A percentile compares a stretch with the other conserved stretches of the same genome.
Conservation (phyloP, 2,888 invertebrate genomes). For the Dascillus cervinus region DNA sequence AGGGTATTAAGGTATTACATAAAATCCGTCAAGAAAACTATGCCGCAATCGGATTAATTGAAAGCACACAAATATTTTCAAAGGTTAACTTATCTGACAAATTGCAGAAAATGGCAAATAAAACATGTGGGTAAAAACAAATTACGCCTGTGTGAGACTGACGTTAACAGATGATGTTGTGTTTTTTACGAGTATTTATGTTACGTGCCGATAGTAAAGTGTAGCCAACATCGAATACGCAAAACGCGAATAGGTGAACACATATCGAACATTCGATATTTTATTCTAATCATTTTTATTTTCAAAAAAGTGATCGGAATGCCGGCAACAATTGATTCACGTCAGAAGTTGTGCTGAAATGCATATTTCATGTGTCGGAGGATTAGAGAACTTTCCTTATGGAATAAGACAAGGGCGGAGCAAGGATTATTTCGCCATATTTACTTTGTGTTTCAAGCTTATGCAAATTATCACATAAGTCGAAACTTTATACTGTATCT, state of each 20-base stretch:
- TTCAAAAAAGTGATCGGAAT: no score
- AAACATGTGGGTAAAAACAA: constrained; percentile 18
- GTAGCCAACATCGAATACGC: no score
- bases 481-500: constrained; percentile 24
- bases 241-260: no score
- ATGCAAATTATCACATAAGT: constrained; percentile 33
- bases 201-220: constrained; percentile 4
- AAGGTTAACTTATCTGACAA: constrained; percentile 15
- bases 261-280: no score
- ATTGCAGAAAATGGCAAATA: constrained; percentile 20
- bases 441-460: constrained; percentile 32
- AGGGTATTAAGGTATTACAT: constrained; percentile 3
- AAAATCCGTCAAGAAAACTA: constrained; percentile 15
- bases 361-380: constrained; percentile 25
- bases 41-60: constrained; percentile 13
- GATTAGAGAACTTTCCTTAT: constrained; percentile 28
- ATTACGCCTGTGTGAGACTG: constrained; percentile 14
- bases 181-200: constrained; percentile 22
- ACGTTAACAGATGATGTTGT: constrained; percentile 17
- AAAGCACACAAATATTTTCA: constrained; percentile 10
- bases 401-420: constrained; percentile 25
- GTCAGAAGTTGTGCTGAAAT: constrained; percentile 17
- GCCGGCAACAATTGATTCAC: no score
- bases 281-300: no score
- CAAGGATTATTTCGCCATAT: constrained; percentile 32